Evolutionary conservation across 2,797 vertebrate species (phyloP).

Genomic region (Podarcis lilfordi): DNA sequence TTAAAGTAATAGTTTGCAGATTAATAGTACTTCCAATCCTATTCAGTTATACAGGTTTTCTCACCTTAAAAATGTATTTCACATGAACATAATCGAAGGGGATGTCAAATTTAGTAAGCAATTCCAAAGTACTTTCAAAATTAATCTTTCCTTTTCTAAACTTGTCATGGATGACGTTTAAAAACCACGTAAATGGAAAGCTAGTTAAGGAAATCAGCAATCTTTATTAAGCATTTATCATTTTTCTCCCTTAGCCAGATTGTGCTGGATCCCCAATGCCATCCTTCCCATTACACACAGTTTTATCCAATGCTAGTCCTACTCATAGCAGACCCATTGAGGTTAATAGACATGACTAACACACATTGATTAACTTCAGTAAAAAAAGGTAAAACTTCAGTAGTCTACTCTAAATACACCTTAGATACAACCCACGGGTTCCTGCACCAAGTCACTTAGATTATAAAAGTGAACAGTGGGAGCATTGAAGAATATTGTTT

Average conservation of each 20-base stretch:
- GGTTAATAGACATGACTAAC: too few species aligned
- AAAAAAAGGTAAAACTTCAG: too few species aligned
- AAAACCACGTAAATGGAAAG: conserved; percentile 74
- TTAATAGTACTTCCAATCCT: background rate
- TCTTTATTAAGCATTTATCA: background rate
- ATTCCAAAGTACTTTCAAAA: conserved; percentile 58
- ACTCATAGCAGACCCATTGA: too few species aligned
- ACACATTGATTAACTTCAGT: too few species aligned
- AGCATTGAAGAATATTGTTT: background rate
- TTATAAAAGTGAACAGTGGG: background rate
- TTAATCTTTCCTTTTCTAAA: conserved; percentile 73
- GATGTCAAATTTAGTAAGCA: conserved; percentile 75
- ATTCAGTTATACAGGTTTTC: conserved; percentile 37
- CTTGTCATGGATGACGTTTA: conserved; percentile 69
- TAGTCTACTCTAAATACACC: too few species aligned
- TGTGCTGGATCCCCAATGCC: background rate
- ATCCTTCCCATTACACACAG: too few species aligned
- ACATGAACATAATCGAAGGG: conserved; percentile 64
- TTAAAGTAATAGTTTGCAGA: background rate
- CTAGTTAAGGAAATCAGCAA: conserved; percentile 71
- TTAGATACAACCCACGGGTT: too few species aligned
- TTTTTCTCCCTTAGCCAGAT: background rate
- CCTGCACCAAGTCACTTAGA: background rate
- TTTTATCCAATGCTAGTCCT: too few species aligned
- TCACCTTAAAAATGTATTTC: conserved; percentile 79